Base-by-base conservation (phyloP, 2,888 invertebrate genomes). In the Galeruca laticollis region DNA sequence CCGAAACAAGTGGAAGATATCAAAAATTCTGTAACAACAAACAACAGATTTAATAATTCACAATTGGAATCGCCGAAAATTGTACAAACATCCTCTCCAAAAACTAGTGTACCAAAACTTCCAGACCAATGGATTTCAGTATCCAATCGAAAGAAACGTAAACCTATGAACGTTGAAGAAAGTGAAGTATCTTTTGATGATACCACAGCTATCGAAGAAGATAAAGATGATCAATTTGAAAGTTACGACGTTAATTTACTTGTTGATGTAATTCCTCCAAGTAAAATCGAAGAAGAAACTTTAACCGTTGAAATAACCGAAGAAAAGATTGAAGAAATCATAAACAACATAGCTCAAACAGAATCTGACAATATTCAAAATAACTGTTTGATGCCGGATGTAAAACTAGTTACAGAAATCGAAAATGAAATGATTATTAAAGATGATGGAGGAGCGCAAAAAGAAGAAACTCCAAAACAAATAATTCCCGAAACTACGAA, bases 111-210 rank as follows among this genome's bases (percentile, higher is more conserved):
- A 11, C 35, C 47, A 5, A 73, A 75, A 57, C 57, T 64, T 64
- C 71, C 77, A 21, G 80, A 79, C 66, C 81, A 84, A 74, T 86
- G 86, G 86, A 85, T 86, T 47, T 80, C 85, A 0, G 86, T 86
- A 4, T 83, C 83, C 4, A 84, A 74, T 68, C 78, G 82, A 43
- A 86, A 86, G 74, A 85, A 85, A 69, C 79, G 85, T 18, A 85
- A 84, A 71, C 83, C 82, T 69, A 81, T 81, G 66, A 77, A 72
- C 20, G 56, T 74, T 0, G 81, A 82, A 62, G 82, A 82, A 63
- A 74, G 54, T 11, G 76, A 78, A 20, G 64, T 56, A 8, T 26
- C 57, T 2, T 35, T 68, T 10, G 72, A 68, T 15, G 60, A 73
- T 49, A n/a, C 21, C 0, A 66, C 49, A 8, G 60, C 68, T 5